Conservation (phyloP, 2,113 vertebrate genomes). For the Rissa tridactyla region DNA sequence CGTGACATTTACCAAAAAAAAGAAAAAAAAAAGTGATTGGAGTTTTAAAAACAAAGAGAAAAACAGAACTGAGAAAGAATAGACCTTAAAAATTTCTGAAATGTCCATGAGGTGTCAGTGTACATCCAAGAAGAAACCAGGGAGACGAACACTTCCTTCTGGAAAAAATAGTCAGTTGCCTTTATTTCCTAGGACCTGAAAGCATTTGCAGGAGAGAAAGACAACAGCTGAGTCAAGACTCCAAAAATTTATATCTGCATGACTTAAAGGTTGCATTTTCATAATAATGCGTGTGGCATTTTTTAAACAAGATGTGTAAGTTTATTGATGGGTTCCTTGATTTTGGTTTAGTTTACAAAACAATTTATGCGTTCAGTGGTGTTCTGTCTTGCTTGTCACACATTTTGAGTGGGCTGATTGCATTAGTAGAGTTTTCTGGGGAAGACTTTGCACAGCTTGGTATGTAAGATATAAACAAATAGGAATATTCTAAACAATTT, state of each 20-base stretch:
- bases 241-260: not conserved
- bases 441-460: not conserved
- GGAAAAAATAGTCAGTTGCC: not conserved
- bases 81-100: not conserved
- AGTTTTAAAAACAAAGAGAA: not conserved
- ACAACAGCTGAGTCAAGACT: not conserved
- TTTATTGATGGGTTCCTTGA: not conserved
- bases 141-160: not conserved
- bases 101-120: constrained; percentile 48
- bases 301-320: not conserved
- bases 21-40: not conserved
- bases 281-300: not conserved
- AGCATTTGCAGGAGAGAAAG: not conserved
- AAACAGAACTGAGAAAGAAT: not conserved
- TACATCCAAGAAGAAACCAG: not conserved
- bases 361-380: not conserved
- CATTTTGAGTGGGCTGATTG: not conserved
- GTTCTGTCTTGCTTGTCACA: not conserved
- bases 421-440: not conserved
- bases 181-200: not conserved
- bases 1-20: not conserved
- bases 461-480: not conserved
- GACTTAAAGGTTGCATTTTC: not conserved
- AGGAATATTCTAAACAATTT: not conserved
- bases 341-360: not conserved